Conservation (phyloP, 2,797 vertebrate genomes). For the Potorous gilbertii region DNA sequence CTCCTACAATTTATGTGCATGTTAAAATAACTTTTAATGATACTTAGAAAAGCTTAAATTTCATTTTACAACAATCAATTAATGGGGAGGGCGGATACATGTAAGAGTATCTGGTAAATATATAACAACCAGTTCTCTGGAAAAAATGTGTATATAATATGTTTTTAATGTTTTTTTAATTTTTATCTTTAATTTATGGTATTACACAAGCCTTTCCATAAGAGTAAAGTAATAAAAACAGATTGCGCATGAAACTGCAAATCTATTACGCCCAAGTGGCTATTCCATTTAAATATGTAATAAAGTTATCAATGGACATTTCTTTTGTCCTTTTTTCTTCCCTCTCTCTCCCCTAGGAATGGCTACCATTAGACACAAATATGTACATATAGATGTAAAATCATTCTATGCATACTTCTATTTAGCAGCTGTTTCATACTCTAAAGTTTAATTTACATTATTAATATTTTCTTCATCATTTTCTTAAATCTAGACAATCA, state of each 20-base stretch:
- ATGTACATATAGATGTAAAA: no score
- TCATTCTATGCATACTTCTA: background rate
- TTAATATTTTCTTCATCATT: background rate
- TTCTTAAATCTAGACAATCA: background rate
- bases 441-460: background rate
- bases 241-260: background rate
- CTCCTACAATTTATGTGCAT: background rate
- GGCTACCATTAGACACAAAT: background rate
- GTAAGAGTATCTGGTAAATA: background rate
- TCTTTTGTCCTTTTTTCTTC: background rate
- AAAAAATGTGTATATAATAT: background rate
- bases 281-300: background rate
- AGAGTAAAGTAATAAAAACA: background rate
- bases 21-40: background rate
- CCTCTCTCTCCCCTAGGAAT: background rate
- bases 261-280: background rate
- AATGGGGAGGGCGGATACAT: background rate
- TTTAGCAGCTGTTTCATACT: background rate
- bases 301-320: background rate
- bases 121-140: background rate
- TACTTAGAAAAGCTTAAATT: slow-evolving; percentile 19
- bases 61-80: background rate
- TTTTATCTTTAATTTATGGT: background rate
- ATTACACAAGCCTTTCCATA: background rate
- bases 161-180: background rate